Evolutionary conservation across 92 coral and sea anemone genomes (phyloP).

Genomic region (Blastomussa wellsi): DNA sequence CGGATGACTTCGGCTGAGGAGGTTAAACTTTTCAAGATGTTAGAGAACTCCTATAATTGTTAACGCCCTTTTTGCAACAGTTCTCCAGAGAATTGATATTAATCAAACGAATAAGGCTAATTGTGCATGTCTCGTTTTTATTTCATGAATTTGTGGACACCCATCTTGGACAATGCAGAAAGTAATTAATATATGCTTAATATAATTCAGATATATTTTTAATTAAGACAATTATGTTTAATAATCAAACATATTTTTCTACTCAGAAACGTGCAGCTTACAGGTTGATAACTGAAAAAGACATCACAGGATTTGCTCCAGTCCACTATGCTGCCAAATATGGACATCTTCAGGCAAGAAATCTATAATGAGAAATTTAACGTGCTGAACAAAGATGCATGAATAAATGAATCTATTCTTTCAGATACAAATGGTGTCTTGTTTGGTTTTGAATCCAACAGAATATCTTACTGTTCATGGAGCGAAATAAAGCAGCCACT

Average conservation of each 20-base stretch:
- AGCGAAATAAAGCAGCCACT: slow-evolving; percentile 69
- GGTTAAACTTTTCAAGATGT: too few species aligned
- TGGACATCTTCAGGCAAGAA: slow-evolving; percentile 62
- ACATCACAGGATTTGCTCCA: slow-evolving; percentile 71
- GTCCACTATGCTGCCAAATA: slow-evolving; percentile 69
- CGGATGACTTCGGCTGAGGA: too few species aligned
- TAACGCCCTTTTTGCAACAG: too few species aligned
- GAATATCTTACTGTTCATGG: slow-evolving; percentile 65
- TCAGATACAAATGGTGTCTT: neutral
- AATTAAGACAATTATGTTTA: neutral
- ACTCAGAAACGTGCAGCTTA: slow-evolving; percentile 38
- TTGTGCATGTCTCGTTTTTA: too few species aligned
- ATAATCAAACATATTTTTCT: neutral
- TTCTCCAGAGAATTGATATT: too few species aligned
- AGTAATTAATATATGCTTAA: too few species aligned
- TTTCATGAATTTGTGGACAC: too few species aligned
- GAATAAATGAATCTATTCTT: too few species aligned
- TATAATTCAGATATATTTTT: neutral
- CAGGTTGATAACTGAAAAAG: slow-evolving; percentile 64
- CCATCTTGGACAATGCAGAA: too few species aligned
- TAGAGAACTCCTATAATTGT: too few species aligned
- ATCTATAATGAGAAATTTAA: neutral
- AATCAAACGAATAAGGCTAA: too few species aligned
- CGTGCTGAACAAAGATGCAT: too few species aligned
- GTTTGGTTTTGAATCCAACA: slow-evolving; percentile 6